Percentiles rank a stretch among this genome's conserved stretches.
These are phyloP conservation scores for Ectobius pallidus DNA, from an alignment of 2,888 invertebrate species.

Conservation along the genomic window DNA sequence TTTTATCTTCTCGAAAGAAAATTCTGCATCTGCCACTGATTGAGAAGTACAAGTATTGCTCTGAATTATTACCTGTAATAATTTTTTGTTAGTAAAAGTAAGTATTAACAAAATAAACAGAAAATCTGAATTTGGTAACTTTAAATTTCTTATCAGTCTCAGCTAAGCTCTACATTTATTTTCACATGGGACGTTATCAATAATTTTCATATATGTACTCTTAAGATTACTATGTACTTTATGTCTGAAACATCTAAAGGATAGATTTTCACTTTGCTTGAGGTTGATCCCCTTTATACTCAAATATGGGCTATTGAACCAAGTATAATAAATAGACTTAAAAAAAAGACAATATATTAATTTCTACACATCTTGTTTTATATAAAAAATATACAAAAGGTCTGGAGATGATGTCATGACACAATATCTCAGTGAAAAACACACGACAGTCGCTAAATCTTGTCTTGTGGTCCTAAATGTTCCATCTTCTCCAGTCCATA, in stretches of 20 bases:
- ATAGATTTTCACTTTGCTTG: not conserved
- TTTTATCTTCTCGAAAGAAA: too few species aligned
- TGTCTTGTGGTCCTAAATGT: not conserved
- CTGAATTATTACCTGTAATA: too few species aligned
- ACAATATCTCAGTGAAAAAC: not conserved
- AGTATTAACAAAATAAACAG: too few species aligned
- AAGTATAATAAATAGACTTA: not conserved
- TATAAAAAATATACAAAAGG: not conserved
- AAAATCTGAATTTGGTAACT: too few species aligned
- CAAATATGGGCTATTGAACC: not conserved
- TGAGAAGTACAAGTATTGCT: too few species aligned
- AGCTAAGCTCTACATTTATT: too few species aligned
- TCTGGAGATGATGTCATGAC: not conserved
- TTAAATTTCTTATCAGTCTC: too few species aligned
- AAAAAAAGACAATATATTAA: not conserved
- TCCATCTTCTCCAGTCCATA: not conserved
- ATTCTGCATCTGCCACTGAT: too few species aligned
- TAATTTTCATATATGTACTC: too few species aligned
- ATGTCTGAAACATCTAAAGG: not conserved
- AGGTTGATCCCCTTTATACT: not conserved
- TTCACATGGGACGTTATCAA: too few species aligned
- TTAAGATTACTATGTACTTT: not conserved
- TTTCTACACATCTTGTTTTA: not conserved
- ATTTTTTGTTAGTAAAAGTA: too few species aligned
- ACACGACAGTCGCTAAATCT: conserved; percentile 1